Evolutionary conservation across 2,888 invertebrate species (phyloP).

Genomic region (Cremastinae sp.): DNA sequence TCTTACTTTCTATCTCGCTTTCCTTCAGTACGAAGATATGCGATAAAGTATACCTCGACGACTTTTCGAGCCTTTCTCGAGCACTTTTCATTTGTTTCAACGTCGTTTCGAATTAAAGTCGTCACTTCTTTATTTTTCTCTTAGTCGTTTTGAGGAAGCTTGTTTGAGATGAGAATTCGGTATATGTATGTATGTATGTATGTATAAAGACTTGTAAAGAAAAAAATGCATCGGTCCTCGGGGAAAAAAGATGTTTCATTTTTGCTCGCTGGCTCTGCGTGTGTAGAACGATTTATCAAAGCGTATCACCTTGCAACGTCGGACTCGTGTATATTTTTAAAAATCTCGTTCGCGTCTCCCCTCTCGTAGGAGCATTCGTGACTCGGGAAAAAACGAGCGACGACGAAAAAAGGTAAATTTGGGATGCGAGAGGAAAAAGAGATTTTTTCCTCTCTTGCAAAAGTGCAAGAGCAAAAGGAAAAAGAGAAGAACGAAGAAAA

Average conservation of each 20-base stretch:
- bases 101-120: conserved; percentile 70
- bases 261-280: conserved; percentile 8
- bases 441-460: conserved; percentile 1
- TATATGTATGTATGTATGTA: too few relatives aligned
- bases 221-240: neutral
- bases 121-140: conserved; percentile 3
- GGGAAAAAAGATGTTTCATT: neutral
- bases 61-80: conserved; percentile 25
- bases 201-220: neutral
- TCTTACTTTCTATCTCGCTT: too few relatives aligned
- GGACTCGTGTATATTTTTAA: conserved; percentile 72
- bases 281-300: conserved; percentile 74
- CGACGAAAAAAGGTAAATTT: conserved; percentile 17
- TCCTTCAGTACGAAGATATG: too few relatives aligned
- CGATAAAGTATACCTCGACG: conserved; percentile 18
- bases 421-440: conserved; percentile 9
- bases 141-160: neutral
- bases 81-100: conserved; percentile 69
- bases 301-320: conserved; percentile 72
- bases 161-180: conserved; percentile 4
- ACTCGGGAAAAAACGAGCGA: conserved; percentile 17
- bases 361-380: conserved; percentile 60
- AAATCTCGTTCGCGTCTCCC: conserved; percentile 65
- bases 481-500: conserved; percentile 39
- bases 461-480: conserved; percentile 48